Base-by-base conservation (phyloP, 1,140 invertebrate species). In the Forficula auricularia region DNA sequence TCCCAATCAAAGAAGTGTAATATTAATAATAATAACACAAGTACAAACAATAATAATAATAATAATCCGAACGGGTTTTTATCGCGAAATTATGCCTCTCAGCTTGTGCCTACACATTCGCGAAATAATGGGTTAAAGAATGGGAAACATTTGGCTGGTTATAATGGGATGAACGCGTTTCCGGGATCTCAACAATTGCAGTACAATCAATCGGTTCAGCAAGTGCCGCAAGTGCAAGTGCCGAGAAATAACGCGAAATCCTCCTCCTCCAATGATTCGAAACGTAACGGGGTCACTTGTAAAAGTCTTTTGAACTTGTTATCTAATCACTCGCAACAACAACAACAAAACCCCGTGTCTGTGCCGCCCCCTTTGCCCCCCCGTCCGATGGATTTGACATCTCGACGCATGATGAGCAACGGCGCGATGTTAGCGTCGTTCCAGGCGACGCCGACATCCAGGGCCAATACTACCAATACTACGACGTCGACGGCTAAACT, bases 401-500 rank as follows among this genome's bases (percentile, higher is more conserved):
- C 30, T 34, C 18, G 38, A 7, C 38, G 38, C 8, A 19, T 14
- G 14, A 30, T 19, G 10, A 30, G 22, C 31, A 34, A 18, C 8
- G 30, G 6, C 7, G 3, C 34, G 12, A 27, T 20, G 9, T 19
- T 12, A 43, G 16, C 15, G 32, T 15, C 14, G 33, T 32, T 3
- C 1, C 34, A 19, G 15, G 20, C 35, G 30, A 34, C 19, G 18
- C 18, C 14, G 10, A 16, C 20, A 18, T 13, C 44, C 22, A n/a
- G 44, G 18, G 14, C 34, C 27, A 6, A 8, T 12, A 35, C 19
- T 14, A 38, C 22, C 16, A 18, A 39, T 19, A 56, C 43, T 53
- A 58, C 50, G 42, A 57, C 15, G 51, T 56, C 37, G 53, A 54
- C 45, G 38, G 52, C 54, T 18, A 64, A 62, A 47, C 49, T 64